Evolutionary conservation across 2,888 invertebrate species (phyloP).

Genomic region (Epicampocera succincta): DNA sequence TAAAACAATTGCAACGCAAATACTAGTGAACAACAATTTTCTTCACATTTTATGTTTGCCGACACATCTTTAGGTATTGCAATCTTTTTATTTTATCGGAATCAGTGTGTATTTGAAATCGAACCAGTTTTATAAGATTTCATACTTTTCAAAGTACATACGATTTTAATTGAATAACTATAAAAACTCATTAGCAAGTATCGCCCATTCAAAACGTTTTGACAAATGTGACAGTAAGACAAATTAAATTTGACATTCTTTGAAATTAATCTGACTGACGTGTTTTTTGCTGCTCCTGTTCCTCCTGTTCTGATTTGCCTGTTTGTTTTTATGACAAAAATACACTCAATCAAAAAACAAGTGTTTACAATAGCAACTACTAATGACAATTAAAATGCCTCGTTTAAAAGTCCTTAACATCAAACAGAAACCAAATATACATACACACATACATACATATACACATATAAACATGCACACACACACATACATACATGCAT

Average conservation of each 20-base stretch:
- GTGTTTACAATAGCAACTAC: conserved; percentile 67
- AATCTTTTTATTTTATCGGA: too few relatives aligned
- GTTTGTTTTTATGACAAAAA: conserved; percentile 18
- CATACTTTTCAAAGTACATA: too few relatives aligned
- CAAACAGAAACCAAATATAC: conserved; percentile 30
- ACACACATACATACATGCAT: conserved; percentile 5
- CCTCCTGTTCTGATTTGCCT: conserved; percentile 2
- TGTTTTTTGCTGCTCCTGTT: conserved; percentile 20
- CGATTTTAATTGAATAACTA: conserved; percentile 33
- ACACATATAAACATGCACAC: not conserved
- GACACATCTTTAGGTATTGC: too few relatives aligned
- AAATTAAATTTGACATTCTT: conserved; percentile 67
- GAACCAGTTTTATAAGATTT: too few relatives aligned
- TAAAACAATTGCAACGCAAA: too few relatives aligned
- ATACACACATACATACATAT: not conserved
- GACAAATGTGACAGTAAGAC: conserved; percentile 67
- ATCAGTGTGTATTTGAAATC: too few relatives aligned
- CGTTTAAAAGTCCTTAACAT: conserved; percentile 55
- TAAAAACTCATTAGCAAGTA: conserved; percentile 45
- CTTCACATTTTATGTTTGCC: too few relatives aligned
- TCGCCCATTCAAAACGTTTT: conserved; percentile 45
- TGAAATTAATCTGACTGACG: conserved; percentile 62
- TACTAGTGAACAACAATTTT: too few relatives aligned
- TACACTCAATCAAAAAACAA: conserved; percentile 67
- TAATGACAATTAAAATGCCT: conserved; percentile 69